A percentile compares a stretch with the other conserved stretches of the same genome.
These are phyloP conservation scores for Uloborus plumipes DNA, from an alignment of 2,888 invertebrate genomes.

Conservation along the genomic window DNA sequence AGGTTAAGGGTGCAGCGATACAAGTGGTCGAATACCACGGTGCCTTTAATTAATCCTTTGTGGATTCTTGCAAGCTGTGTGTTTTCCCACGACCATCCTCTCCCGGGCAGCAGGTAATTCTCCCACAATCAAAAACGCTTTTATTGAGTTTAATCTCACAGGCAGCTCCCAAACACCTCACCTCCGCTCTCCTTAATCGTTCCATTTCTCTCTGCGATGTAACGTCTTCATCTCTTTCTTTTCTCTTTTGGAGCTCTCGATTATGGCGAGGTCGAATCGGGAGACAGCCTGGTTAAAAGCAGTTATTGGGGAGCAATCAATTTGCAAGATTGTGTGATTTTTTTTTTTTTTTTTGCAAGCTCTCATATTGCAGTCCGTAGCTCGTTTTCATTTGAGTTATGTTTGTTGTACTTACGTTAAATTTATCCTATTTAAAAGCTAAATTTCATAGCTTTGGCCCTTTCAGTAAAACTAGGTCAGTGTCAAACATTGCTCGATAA, in stretches of 20 bases:
- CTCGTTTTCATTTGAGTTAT: too few relatives aligned
- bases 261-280: constrained; percentile 8
- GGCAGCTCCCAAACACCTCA: constrained; percentile 63
- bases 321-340: too few relatives aligned
- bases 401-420: too few relatives aligned
- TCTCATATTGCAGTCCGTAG: too few relatives aligned
- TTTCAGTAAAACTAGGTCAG: too few relatives aligned
- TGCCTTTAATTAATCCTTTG: constrained; percentile 61
- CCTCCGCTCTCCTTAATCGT: constrained; percentile 56
- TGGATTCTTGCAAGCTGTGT: constrained; percentile 55
- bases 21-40: constrained; percentile 38
- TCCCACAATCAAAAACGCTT: constrained; percentile 65
- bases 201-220: constrained; percentile 39
- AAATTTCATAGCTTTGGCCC: too few relatives aligned
- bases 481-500: too few relatives aligned
- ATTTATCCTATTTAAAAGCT: too few relatives aligned
- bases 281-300: too few relatives aligned
- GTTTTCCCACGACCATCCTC: constrained; percentile 58
- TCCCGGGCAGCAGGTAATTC: constrained; percentile 36
- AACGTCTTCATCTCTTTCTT: constrained; percentile 62
- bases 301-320: too few relatives aligned
- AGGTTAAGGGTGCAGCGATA: constrained; percentile 21
- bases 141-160: constrained; percentile 65
- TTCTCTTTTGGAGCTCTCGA: constrained; percentile 7
- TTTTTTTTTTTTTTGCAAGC: too few relatives aligned